A percentile compares a stretch with the other conserved stretches of the same genome.
Conservation (phyloP, 2,797 vertebrate species). For the Spizella passerina region DNA sequence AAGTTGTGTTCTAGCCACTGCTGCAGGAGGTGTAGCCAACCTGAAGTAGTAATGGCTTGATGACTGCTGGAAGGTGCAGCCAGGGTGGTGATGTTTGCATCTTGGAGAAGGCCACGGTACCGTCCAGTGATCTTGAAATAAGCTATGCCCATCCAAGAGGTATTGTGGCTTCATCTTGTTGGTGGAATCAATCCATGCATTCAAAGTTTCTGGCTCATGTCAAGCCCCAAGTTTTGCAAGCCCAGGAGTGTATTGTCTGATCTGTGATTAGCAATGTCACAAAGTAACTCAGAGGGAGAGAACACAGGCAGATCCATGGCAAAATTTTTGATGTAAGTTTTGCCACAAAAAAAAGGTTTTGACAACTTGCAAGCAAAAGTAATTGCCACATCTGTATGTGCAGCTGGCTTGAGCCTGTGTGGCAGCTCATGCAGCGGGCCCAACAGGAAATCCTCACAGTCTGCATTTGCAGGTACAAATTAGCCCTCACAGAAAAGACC, state of each 20-base stretch:
- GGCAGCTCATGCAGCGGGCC: not conserved
- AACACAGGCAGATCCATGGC: not conserved
- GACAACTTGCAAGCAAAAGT: not conserved
- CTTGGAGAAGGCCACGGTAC: not conserved
- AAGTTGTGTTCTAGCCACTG: not conserved
- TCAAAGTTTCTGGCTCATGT: not conserved
- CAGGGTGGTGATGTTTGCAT: not conserved
- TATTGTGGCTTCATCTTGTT: not conserved
- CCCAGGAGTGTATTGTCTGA: not conserved
- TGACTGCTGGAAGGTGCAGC: not conserved
- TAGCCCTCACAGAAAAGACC: not conserved
- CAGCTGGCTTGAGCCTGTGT: not conserved
- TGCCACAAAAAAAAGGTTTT: not conserved
- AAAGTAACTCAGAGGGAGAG: not conserved
- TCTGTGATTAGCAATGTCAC: not conserved
- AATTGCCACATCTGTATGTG: not conserved
- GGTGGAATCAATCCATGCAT: not conserved
- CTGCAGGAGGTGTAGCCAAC: not conserved
- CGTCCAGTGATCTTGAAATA: not conserved
- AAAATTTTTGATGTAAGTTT: not conserved
- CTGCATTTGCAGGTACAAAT: not conserved
- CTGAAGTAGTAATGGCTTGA: not conserved
- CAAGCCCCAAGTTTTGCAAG: not conserved
- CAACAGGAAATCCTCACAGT: not conserved
- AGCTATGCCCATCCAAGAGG: not conserved